Base-by-base conservation (phyloP, 1,140 invertebrate species). In the Drosophila bifasciata region DNA sequence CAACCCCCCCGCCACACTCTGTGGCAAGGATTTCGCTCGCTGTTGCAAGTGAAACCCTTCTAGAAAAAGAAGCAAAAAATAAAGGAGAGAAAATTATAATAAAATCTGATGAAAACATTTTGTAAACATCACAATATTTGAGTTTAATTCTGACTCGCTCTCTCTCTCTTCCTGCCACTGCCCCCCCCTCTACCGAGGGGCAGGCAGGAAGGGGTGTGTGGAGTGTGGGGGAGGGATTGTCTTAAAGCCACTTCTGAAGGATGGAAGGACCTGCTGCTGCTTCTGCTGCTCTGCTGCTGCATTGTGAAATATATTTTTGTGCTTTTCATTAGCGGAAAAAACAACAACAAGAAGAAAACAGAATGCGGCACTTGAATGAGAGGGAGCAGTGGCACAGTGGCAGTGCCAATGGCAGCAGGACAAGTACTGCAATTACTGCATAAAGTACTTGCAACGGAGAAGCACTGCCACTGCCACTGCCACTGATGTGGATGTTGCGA, bases 371-470 rank as follows among this genome's bases (percentile, higher is more conserved):
- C 81, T 77, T 69, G 77, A 86, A 76, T 58, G 61, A 36, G 46
- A 72, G 28, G 52, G 52, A 57, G 49, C 76, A 49, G 52, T 41
- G 40, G 39, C 55, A 41, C 55, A 59, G 48, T 43, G 45, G 41
- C 59, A 19, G 19, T 19, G 1, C 19, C 55, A 59, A 36, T 43
- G 45, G 41, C 59, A 64, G 25, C 69, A 48, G 84, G 83, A 88
- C 83, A 86, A 86, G 83, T 88, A 75, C 69, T 79, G 78, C 78
- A 88, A 88, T 88, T 88, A 88, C 83, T 83, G 78, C 83, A 88
- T 88, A 88, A 88, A 83, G 83, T 83, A 86, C 83, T 86, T 88
- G 83, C 68, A 81, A 81, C 72, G 73, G 32, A 36, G 32, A 80
- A 76, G 52, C 76, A 64, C 64, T 68, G 70, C 50, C 19, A 57